Conservation (phyloP, 1,140 invertebrate genomes). For the Tetramorium simillimum region DNA sequence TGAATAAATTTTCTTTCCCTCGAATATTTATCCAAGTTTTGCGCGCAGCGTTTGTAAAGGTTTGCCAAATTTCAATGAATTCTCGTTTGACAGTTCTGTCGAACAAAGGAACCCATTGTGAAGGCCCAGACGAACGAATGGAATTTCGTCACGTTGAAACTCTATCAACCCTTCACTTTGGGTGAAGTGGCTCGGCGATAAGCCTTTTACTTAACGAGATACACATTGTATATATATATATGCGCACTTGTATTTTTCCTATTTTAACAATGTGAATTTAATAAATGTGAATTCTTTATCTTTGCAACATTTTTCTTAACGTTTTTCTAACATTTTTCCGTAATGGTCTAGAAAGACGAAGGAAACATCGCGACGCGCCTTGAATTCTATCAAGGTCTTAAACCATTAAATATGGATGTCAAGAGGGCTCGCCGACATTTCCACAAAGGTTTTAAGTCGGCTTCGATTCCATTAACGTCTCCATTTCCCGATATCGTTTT, state of each 20-base stretch:
- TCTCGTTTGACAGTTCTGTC: slow-evolving; percentile 21
- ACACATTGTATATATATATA: neutral
- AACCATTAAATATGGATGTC: slow-evolving; percentile 40
- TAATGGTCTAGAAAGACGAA: slow-evolving; percentile 7
- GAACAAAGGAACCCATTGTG: slow-evolving; percentile 35
- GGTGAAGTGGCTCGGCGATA: neutral
- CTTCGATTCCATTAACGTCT: slow-evolving; percentile 51
- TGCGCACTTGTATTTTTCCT: slow-evolving; percentile 26
- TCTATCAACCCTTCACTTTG: slow-evolving; percentile 44
- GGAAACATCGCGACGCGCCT: neutral
- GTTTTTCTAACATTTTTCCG: no score
- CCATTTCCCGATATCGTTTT: slow-evolving; percentile 42
- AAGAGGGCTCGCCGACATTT: slow-evolving; percentile 13
- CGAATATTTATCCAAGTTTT: neutral
- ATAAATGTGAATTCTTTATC: neutral
- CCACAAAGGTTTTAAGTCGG: slow-evolving; percentile 36
- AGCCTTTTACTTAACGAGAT: slow-evolving; percentile 28
- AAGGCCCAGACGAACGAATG: neutral
- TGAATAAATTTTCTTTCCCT: slow-evolving; percentile 20
- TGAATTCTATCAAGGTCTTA: slow-evolving; percentile 42
- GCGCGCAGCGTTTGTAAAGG: slow-evolving; percentile 22
- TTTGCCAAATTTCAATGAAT: slow-evolving; percentile 26
- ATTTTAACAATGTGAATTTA: no score
- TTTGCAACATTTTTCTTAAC: neutral
- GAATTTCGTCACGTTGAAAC: slow-evolving; percentile 39